Conservation (phyloP, 2,797 vertebrate genomes). For the Lepilemur ruficaudatus region DNA sequence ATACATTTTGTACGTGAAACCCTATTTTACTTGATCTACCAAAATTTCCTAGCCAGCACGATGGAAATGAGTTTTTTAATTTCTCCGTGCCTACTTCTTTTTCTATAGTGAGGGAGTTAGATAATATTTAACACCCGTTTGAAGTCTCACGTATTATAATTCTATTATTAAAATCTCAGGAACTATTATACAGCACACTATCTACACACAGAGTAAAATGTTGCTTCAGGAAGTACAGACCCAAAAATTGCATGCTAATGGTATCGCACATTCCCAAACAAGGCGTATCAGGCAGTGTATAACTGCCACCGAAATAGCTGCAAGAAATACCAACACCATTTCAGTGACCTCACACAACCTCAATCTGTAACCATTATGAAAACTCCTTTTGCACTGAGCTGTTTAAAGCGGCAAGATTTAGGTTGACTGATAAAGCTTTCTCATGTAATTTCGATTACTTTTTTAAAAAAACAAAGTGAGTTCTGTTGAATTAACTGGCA, state of each 20-base stretch:
- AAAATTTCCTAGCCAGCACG: background rate
- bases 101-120: background rate
- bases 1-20: background rate
- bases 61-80: background rate
- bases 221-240: background rate
- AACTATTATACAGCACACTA: background rate
- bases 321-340: background rate
- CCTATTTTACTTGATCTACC: background rate
- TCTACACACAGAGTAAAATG: background rate
- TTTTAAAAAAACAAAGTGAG: background rate
- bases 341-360: constrained; percentile 45
- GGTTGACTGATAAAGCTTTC: constrained; percentile 37
- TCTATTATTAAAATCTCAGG: background rate
- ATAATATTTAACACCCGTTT: background rate
- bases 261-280: background rate
- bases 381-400: background rate
- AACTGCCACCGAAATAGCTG: constrained; percentile 3
- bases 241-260: background rate
- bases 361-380: constrained; percentile 60
- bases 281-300: background rate
- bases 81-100: background rate
- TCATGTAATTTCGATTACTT: background rate
- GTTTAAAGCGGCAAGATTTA: constrained; percentile 53
- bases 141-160: background rate
- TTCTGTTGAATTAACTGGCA: background rate